Evolutionary conservation across 2,888 invertebrate species (phyloP), one percentile per base, ranked within the genome.

Genomic region (Augochlorella aurata): DNA sequence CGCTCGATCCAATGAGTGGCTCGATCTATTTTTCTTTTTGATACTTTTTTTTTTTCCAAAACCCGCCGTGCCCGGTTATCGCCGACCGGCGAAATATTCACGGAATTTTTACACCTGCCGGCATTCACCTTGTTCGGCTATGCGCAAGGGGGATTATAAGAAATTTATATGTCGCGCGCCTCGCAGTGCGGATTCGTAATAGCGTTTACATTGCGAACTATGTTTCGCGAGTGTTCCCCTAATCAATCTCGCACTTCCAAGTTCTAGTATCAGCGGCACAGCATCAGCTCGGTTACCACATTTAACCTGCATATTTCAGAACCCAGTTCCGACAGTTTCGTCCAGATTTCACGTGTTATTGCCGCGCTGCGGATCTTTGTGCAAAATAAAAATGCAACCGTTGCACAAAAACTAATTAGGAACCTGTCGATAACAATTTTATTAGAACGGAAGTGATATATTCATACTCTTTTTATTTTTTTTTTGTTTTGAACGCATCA

Each of bases 171-270:
- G 70, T 73, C 54, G 67, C 24, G 14, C 21, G 65, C 67, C 50
- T 71, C 50, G 24, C n/a, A 18, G 47, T 65, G 58, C 38, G 50
- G 14, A 76, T 70, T 73, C 38, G 24, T 50, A 49, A 82, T 65
- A 21, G 52, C 67, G 76, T 77, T 77, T 74, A 73, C 82, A 74
- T 71, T 66, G 77, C 54, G 70, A 77, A 82, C 38, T 69, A 73
- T 16, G 21, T 54, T 12, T 4, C 65, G 49, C 10, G 29, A 65
- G 65, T 29, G 49, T 44, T 16, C 9, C 5, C 24, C 18, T 54
- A 29, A 69, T 49, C 14, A 24, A 14, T 65, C 24, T 69, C 54
- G 44, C 18, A 54, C 50, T 65, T 12, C 63, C 58, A 18, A 70
- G 44, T 24, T 50, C 52, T 65, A 12, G 16, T 44, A 81, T 69